Evolutionary conservation across 1,140 invertebrate species (phyloP).

Genomic region (Calycopis cecrops): DNA sequence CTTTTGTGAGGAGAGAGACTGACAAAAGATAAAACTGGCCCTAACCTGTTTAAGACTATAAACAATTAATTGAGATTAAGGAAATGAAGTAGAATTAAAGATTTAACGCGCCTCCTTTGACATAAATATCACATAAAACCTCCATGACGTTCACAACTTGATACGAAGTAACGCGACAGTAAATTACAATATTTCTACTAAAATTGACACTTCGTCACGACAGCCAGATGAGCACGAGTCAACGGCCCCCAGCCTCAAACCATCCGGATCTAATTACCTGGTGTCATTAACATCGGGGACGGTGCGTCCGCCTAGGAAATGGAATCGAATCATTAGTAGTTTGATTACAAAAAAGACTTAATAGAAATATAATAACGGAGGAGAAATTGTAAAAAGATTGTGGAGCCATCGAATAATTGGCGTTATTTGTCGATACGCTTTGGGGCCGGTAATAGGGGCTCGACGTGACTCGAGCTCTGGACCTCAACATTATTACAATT

Average conservation of each 20-base stretch:
- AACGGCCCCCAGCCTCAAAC: constrained; percentile 50
- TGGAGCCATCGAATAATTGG: constrained; percentile 72
- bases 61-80: too few relatives aligned
- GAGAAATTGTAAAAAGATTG: constrained; percentile 75
- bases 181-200: constrained; percentile 67
- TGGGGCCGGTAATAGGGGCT: constrained; percentile 66
- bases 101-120: too few relatives aligned
- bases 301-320: constrained; percentile 73
- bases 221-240: constrained; percentile 52
- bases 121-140: too few relatives aligned
- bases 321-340: constrained; percentile 74
- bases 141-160: too few relatives aligned
- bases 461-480: constrained; percentile 60
- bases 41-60: too few relatives aligned
- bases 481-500: constrained; percentile 36
- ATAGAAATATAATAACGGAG: constrained; percentile 74
- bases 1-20: too few relatives aligned
- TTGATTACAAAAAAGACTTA: constrained; percentile 75
- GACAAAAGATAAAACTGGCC: too few relatives aligned
- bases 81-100: too few relatives aligned
- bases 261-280: constrained; percentile 72
- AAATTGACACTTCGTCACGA: constrained; percentile 65
- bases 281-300: constrained; percentile 70
- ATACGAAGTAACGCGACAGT: constrained; percentile 31
- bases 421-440: constrained; percentile 73